phyloP scores from a whole-genome alignment of 37 sponge, comb jelly and placozoan species.

The Ephydatia muelleri region DNA sequence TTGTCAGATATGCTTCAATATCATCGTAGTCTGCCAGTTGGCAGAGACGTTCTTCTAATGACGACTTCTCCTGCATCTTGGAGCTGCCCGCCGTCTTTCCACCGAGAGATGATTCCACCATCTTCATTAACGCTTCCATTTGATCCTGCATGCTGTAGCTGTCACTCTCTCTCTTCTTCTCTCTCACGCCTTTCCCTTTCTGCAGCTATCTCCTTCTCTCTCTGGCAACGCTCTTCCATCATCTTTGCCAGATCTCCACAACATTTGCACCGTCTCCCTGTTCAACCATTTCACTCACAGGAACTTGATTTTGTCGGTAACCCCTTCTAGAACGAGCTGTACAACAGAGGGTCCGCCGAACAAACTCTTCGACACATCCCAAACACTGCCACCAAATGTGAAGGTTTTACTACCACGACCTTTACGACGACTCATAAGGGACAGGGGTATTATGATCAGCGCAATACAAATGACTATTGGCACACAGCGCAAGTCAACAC shows the following conservation, averaged over 20 bases:
- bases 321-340: neutral
- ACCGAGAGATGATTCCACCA: neutral
- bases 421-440: neutral
- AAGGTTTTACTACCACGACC: neutral
- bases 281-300: neutral
- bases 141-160: neutral
- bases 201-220: neutral
- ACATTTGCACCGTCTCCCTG: neutral
- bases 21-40: neutral
- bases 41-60: neutral
- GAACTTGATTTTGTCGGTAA: neutral
- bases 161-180: neutral
- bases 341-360: neutral
- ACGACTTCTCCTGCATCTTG: neutral
- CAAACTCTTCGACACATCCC: neutral
- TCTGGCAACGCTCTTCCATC: neutral
- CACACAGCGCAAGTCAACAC: neutral
- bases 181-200: slow-evolving; percentile 1
- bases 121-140: neutral
- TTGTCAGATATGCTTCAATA: slow-evolving; percentile 1
- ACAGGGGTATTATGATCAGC: neutral
- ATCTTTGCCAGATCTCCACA: neutral
- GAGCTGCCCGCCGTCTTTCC: neutral
- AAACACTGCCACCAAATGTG: neutral
- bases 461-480: neutral